Evolutionary conservation across 2,113 vertebrate genomes (phyloP).

Genomic region (Cheirogaleus medius): DNA sequence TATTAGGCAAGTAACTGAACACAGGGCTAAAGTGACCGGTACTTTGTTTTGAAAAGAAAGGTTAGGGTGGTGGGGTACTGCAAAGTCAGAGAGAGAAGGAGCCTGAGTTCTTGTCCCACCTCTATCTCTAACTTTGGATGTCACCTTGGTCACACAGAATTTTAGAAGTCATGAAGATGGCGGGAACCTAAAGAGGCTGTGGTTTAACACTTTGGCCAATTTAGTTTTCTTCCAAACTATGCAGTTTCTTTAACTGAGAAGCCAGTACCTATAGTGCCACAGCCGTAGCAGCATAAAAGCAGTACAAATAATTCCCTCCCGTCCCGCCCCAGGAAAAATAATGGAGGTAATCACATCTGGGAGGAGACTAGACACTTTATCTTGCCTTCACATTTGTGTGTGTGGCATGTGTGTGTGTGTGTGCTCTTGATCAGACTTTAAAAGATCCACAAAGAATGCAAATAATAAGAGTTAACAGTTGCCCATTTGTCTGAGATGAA

Average conservation of each 20-base stretch:
- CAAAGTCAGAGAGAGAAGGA: background rate
- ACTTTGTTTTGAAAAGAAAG: background rate
- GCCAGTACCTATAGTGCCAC: background rate
- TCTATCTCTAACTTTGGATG: background rate
- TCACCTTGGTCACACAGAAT: background rate
- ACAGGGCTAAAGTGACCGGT: background rate
- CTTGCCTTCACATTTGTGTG: background rate
- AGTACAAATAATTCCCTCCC: background rate
- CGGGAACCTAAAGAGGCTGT: background rate
- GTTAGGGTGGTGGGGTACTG: background rate
- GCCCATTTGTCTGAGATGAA: constrained; percentile 3
- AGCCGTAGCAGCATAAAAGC: background rate
- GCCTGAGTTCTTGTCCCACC: background rate
- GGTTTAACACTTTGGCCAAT: background rate
- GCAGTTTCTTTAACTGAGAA: background rate
- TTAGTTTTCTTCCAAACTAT: background rate
- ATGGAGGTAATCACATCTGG: background rate
- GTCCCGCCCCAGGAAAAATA: background rate
- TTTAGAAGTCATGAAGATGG: background rate
- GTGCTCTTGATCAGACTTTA: background rate
- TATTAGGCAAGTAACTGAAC: background rate
- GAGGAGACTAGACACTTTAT: background rate
- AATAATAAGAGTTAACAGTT: constrained; percentile 9
- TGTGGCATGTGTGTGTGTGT: too few species aligned
- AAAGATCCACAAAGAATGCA: background rate